These are phyloP conservation scores for Taxidea taxus DNA, from an alignment of 2,113 vertebrate genomes.

Conservation along the genomic window DNA sequence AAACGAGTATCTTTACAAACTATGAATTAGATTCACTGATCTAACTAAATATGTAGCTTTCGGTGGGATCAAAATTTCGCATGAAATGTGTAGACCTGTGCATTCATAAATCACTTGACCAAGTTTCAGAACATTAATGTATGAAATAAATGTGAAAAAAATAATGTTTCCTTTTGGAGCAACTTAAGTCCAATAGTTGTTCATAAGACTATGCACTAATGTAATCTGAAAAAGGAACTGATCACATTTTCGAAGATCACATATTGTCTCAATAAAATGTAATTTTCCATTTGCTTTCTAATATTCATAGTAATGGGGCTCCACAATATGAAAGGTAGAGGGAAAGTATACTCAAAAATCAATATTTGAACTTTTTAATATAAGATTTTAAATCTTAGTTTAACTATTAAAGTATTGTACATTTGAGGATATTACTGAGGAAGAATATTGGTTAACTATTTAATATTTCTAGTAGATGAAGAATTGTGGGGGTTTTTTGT, in stretches of 20 bases:
- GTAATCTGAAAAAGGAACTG: not conserved
- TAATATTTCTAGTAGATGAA: not conserved
- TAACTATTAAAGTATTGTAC: not conserved
- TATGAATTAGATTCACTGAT: not conserved
- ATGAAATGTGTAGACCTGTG: not conserved
- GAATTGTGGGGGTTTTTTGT: not conserved
- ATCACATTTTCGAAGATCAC: not conserved
- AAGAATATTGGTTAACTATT: not conserved
- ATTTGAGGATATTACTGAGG: not conserved
- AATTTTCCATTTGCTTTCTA: not conserved
- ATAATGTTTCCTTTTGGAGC: not conserved
- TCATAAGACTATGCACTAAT: not conserved
- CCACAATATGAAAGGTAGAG: not conserved
- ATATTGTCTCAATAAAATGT: not conserved
- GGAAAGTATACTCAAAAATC: not conserved
- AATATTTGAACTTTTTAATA: not conserved
- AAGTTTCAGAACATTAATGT: not conserved
- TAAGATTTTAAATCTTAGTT: not conserved
- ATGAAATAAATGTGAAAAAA: not conserved
- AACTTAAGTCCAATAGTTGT: not conserved
- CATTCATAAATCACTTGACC: not conserved
- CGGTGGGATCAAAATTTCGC: not conserved
- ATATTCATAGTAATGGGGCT: not conserved
- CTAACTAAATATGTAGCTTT: not conserved
- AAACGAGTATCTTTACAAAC: not conserved